phyloP scores from a whole-genome alignment of 2,113 vertebrate species.

The Chionis minor region DNA sequence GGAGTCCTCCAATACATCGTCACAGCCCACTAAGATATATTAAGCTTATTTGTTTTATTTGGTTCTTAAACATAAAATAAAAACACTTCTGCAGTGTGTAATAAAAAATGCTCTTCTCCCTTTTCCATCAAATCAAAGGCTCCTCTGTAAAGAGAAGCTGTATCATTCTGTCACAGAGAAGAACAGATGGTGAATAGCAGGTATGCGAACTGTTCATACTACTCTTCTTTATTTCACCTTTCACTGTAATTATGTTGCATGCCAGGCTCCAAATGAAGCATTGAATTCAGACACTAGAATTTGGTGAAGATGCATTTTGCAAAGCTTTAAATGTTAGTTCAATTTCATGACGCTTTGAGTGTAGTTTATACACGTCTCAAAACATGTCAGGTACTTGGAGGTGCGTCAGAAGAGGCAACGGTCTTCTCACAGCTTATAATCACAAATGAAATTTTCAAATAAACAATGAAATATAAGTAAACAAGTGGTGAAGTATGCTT shows the following conservation, averaged over 20 bases:
- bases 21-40: not conserved
- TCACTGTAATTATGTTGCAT: conserved; percentile 41
- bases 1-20: not conserved
- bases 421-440: not conserved
- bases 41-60: not conserved
- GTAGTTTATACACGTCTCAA: not conserved
- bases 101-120: not conserved
- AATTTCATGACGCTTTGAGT: conserved; percentile 21
- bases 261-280: conserved; percentile 43
- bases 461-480: not conserved
- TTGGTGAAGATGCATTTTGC: conserved; percentile 27
- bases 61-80: not conserved
- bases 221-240: conserved; percentile 62
- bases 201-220: conserved; percentile 50
- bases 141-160: not conserved
- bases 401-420: not conserved
- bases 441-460: not conserved
- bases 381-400: not conserved
- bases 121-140: not conserved
- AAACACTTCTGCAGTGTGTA: not conserved
- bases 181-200: conserved; percentile 68
- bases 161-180: conserved; percentile 32
- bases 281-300: conserved; percentile 39
- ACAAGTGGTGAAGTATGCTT: not conserved
- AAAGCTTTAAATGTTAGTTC: conserved; percentile 25